phyloP scores from a whole-genome alignment of 2,888 invertebrate species.

The Aphodius granarius region DNA sequence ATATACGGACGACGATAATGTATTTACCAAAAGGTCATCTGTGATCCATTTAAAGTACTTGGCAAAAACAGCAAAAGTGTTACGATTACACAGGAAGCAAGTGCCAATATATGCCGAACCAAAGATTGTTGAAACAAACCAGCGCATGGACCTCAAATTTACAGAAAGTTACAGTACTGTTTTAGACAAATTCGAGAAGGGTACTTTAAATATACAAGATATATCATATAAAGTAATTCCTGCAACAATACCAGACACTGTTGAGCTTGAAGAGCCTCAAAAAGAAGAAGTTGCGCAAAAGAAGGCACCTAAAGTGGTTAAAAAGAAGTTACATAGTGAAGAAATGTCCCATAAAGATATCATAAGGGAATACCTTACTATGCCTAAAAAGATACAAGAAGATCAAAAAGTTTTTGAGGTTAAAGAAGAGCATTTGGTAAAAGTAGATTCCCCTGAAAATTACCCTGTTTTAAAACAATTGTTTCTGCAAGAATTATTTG shows the following conservation, averaged over 20 bases:
- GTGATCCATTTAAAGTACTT: constrained; percentile 63
- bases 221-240: constrained; percentile 29
- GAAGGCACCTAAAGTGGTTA: not conserved
- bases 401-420: constrained; percentile 24
- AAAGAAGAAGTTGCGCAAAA: constrained; percentile 4
- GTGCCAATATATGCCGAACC: constrained; percentile 53
- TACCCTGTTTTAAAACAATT: constrained; percentile 23
- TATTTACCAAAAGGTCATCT: constrained; percentile 51
- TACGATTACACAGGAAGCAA: constrained; percentile 70
- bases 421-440: constrained; percentile 13
- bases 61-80: constrained; percentile 66
- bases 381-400: constrained; percentile 28
- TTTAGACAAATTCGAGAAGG: constrained; percentile 44
- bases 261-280: constrained; percentile 14
- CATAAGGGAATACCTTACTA: not conserved
- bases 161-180: constrained; percentile 43
- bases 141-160: constrained; percentile 42
- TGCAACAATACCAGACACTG: constrained; percentile 12
- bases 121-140: constrained; percentile 39
- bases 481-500: constrained; percentile 27
- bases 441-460: constrained; percentile 10
- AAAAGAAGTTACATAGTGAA: constrained; percentile 25
- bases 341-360: constrained; percentile 4
- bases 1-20: constrained; percentile 38
- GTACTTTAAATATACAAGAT: constrained; percentile 43